Percentiles rank a stretch among this genome's conserved stretches.
phyloP scores from a whole-genome alignment of 2,113 vertebrate species.

The Falcunculus frontatus region DNA sequence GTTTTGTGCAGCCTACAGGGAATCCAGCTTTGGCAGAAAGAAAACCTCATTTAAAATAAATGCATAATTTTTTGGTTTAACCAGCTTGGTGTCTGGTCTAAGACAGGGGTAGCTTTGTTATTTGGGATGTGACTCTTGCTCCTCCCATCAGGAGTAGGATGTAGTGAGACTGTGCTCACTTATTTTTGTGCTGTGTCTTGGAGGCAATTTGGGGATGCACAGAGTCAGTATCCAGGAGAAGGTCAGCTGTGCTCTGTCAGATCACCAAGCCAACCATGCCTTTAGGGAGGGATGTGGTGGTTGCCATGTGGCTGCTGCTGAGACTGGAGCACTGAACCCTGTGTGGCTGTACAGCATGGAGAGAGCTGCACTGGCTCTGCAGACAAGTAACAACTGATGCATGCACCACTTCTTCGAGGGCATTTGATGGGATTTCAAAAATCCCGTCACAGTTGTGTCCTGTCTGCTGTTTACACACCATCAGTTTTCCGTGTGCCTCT shows the following conservation, averaged over 20 bases:
- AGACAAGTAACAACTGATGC: no score
- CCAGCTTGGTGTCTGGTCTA: not conserved
- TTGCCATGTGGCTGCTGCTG: not conserved
- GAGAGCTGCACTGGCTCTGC: accelerated
- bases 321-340: not conserved
- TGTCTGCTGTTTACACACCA: not conserved
- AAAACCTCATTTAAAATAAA: not conserved
- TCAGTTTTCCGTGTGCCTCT: not conserved
- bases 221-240: not conserved
- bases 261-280: not conserved
- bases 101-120: not conserved
- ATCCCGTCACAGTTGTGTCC: not conserved
- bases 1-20: not conserved
- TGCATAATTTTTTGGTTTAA: not conserved
- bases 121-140: not conserved
- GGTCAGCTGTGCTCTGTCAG: not conserved
- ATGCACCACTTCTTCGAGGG: not conserved
- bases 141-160: not conserved
- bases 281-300: not conserved
- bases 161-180: accelerated
- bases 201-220: not conserved
- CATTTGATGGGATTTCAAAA: not conserved
- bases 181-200: not conserved
- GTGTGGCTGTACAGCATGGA: accelerated
- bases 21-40: not conserved